A percentile compares a stretch with the other conserved stretches of the same genome.
Conservation (phyloP, 2,888 invertebrate species). For the Caradrina kadenii region DNA sequence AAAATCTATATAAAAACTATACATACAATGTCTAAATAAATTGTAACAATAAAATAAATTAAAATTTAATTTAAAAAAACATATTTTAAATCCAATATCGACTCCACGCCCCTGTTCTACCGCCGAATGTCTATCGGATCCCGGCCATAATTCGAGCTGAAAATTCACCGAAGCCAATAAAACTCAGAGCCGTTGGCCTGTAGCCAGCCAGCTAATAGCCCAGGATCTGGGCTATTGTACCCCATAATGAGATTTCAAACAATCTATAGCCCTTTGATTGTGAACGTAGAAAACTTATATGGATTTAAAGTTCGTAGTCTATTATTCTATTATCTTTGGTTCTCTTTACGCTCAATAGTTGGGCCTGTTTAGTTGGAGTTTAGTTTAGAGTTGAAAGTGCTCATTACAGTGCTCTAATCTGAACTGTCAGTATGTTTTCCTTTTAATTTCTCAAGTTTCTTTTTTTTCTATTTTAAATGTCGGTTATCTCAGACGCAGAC, state of each 20-base stretch:
- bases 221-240: slow-evolving; percentile 70
- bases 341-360: neutral
- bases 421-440: too few species aligned
- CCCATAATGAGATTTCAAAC: slow-evolving; percentile 78
- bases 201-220: slow-evolving; percentile 73
- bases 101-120: slow-evolving; percentile 53
- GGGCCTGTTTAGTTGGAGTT: neutral
- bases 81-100: slow-evolving; percentile 5
- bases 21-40: too few species aligned
- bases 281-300: slow-evolving; percentile 44
- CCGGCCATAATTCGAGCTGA: slow-evolving; percentile 77
- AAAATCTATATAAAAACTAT: too few species aligned
- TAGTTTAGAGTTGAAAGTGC: neutral
- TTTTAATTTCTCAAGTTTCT: too few species aligned
- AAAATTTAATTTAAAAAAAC: too few species aligned
- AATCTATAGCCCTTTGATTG: slow-evolving; percentile 65
- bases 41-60: too few species aligned
- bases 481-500: too few species aligned
- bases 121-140: slow-evolving; percentile 69
- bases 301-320: slow-evolving; percentile 38
- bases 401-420: too few species aligned
- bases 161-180: slow-evolving; percentile 80
- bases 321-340: slow-evolving; percentile 38
- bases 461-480: too few species aligned
- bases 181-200: slow-evolving; percentile 76